Base-by-base conservation (phyloP, 2,888 invertebrate species). In the Lepetodrilus schrolli region DNA sequence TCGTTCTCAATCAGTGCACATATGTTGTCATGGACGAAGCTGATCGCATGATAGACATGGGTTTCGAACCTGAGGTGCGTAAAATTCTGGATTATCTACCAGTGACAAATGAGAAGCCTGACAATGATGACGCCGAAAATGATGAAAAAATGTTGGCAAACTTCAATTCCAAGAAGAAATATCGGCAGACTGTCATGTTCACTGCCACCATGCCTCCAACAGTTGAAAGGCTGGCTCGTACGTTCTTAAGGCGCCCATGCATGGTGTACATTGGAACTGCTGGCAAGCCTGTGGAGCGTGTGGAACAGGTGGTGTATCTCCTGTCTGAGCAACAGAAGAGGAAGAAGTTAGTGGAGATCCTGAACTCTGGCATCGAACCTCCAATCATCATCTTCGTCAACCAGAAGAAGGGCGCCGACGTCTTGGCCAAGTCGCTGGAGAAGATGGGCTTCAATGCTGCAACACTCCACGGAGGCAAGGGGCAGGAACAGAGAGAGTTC, bases 1-100 rank as follows among this genome's bases (percentile, higher is more conserved):
- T 99, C 80, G 98, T 99, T 7, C 92, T 99, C 17, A 96, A 95
- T 90, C 96, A 99, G 88, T 99, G 99, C 91, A 99, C 99, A 0
- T 99, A 99, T 90, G 97, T 99, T 76, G 98, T 93, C 74, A 90
- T 93, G 82, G 93, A 93, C 83, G 93, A 93, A 92, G 99, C 99
- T 37, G 99, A 99, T 92, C 94, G 98, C 88, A 99, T 99, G 99
- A 98, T 99, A 91, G 99, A 99, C 93, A 98, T 99, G 96, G 99
- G 99, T 90, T 99, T 99, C 90, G 99, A 99, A 91, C 96, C 98
- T 49, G 92, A 92, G 78, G 99, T 99, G 0, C 98, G 99, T 88
- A 97, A 96, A 90, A 99, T 99, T 91, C 92, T 99, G 37, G 98
- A 98, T 86, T 97, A 95, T 90, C 96, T 99, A 95, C 99, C 99